Base-by-base conservation (phyloP, 1,140 invertebrate species). In the Ceratina japonica region DNA sequence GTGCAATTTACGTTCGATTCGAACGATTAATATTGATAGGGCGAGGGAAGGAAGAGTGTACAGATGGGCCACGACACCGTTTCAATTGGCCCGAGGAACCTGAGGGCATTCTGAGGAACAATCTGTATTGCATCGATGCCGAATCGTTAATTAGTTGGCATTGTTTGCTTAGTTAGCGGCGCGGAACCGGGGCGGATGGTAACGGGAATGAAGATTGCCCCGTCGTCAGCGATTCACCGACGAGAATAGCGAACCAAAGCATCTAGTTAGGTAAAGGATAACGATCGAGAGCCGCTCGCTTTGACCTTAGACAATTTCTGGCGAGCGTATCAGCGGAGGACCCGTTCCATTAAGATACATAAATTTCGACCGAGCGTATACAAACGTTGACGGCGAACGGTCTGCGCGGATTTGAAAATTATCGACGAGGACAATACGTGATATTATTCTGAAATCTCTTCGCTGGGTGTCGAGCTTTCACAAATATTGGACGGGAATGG, bases 111-210 rank as follows among this genome's bases (percentile, higher is more conserved):
- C n/a, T 15, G 15, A 12, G 12, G 15, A 54, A 58, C 64, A 31
- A 49, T 31, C 44, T 20, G 64, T 79, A 78, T 73, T 71, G 56
- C 59, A 16, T 62, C n/a, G 70, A 74, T 87, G 85, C 85, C 87
- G 82, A 86, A 88, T 87, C 80, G 87, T 89, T 88, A 88, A 90
- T 89, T 89, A 89, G 87, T 88, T 87, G 82, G 78, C 80, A 88
- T 83, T 88, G 84, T 86, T 75, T 71, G 68, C 70, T 85, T 81
- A 86, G 82, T 87, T 88, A 80, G 85, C 75, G 69, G 81, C 54
- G 63, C 64, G 84, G 72, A 87, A 85, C n/a, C 81, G 74, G 81
- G 83, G 3, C 68, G 59, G 65, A 70, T 52, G 31, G 20, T 37
- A 58, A 80, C 24, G 13, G 79, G 65, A 75, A 69, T 44, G 64